Conservation (phyloP, 2,113 vertebrate species). For the Clarias gariepinus region DNA sequence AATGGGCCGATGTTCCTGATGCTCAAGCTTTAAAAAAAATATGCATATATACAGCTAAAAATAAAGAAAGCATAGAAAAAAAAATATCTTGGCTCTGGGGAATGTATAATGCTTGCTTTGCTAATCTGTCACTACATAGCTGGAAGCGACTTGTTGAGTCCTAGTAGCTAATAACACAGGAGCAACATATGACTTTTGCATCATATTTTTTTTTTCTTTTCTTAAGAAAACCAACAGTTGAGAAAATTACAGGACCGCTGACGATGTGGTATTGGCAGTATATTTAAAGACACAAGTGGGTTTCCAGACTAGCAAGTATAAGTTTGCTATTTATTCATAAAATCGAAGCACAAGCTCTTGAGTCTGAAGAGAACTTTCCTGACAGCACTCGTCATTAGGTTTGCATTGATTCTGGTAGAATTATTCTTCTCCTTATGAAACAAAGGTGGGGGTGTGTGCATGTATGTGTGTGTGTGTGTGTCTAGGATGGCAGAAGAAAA, state of each 20-base stretch:
- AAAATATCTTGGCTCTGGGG: not conserved
- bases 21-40: not conserved
- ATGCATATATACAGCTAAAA: not conserved
- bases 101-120: not conserved
- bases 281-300: not conserved
- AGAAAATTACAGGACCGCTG: not conserved
- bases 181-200: not conserved
- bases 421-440: not conserved
- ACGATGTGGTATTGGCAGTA: not conserved
- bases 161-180: not conserved
- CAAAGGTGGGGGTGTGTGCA: not conserved
- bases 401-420: conserved; percentile 43
- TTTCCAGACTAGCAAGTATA: not conserved
- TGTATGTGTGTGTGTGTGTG: too few species aligned
- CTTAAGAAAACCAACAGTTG: not conserved
- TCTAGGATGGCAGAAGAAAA: not conserved
- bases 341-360: not conserved
- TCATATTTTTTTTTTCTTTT: not conserved
- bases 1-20: not conserved
- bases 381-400: conserved; percentile 16
- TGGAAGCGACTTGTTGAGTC: not conserved
- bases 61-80: not conserved
- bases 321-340: not conserved
- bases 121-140: not conserved
- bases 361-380: not conserved